A percentile compares a stretch with the other conserved stretches of the same genome.
These are phyloP conservation scores for Petrocephalus microphthalmus DNA, from an alignment of 2,113 vertebrate genomes.

Conservation along the genomic window DNA sequence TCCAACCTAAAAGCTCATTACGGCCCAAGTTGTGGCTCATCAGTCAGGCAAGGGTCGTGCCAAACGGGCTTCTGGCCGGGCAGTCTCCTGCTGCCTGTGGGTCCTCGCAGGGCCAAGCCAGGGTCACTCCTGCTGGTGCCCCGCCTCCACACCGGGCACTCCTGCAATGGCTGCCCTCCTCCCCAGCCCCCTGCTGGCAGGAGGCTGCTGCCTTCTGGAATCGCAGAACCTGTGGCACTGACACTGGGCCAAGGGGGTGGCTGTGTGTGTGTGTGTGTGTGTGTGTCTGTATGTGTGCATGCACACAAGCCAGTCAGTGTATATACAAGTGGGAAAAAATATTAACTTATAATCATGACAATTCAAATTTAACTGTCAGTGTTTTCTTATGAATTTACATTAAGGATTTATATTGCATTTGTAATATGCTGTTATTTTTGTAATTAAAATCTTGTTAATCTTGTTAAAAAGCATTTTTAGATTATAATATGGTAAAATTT, in stretches of 20 bases:
- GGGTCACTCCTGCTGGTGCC: constrained; percentile 78
- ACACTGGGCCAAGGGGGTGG: constrained; percentile 23
- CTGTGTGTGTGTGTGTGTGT: constrained; percentile 1
- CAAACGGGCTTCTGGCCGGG: constrained; percentile 79
- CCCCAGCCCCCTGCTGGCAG: constrained; percentile 32
- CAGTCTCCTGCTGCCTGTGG: constrained; percentile 72
- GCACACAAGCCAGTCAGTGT: neutral
- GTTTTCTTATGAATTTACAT: neutral
- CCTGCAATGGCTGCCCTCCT: constrained; percentile 68
- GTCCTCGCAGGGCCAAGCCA: constrained; percentile 53
- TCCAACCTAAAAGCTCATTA: constrained; percentile 99
- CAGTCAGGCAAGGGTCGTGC: constrained; percentile 80
- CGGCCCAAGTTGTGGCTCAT: constrained; percentile 85
- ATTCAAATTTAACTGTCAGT: neutral
- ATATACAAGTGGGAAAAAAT: neutral
- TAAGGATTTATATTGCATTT: neutral
- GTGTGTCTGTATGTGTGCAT: neutral
- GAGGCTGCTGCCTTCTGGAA: constrained; percentile 12
- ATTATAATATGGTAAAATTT: neutral
- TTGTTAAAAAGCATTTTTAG: neutral
- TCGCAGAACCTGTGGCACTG: constrained; percentile 29
- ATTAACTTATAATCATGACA: neutral
- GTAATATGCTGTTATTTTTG: neutral
- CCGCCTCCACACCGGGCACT: constrained; percentile 68
- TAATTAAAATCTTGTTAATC: neutral